Percentiles rank a stretch among this genome's conserved stretches.
Conservation (phyloP, 2,797 vertebrate genomes). For the Lepilemur ruficaudatus region DNA sequence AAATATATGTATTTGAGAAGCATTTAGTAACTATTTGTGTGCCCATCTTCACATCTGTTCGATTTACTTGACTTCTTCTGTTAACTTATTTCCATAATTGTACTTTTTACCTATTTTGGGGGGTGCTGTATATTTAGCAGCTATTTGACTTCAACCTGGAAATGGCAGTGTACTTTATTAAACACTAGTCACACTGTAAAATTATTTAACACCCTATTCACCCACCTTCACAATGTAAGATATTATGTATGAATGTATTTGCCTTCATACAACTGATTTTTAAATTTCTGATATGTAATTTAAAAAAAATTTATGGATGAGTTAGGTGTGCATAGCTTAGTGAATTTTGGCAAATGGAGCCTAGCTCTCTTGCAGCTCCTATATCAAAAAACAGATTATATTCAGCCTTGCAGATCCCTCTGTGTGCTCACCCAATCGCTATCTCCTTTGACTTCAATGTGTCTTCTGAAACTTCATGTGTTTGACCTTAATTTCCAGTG, state of each 20-base stretch:
- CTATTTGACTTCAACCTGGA: not conserved
- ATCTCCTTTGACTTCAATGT: too few relatives aligned
- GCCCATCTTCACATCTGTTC: not conserved
- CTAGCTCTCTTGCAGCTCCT: too few relatives aligned
- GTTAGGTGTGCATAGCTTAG: not conserved
- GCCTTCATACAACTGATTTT: not conserved
- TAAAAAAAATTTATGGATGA: too few relatives aligned
- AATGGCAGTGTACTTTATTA: not conserved
- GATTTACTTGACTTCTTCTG: not conserved
- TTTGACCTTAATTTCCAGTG: too few relatives aligned
- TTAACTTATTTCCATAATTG: not conserved
- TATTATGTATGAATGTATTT: not conserved
- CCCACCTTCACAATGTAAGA: not conserved
- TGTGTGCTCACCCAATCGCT: accelerated
- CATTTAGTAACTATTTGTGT: not conserved
- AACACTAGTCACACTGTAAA: not conserved
- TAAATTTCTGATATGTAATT: not conserved
- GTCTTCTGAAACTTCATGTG: too few relatives aligned
- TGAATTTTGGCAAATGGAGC: not conserved
- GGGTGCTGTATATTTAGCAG: not conserved
- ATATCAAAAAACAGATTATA: not conserved
- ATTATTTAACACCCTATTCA: not conserved
- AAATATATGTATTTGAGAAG: not conserved
- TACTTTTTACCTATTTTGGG: not conserved
- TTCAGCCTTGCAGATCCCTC: not conserved